Evolutionary conservation across 92 coral and sea anemone species (phyloP).

Genomic region (Nematostella vectensis): DNA sequence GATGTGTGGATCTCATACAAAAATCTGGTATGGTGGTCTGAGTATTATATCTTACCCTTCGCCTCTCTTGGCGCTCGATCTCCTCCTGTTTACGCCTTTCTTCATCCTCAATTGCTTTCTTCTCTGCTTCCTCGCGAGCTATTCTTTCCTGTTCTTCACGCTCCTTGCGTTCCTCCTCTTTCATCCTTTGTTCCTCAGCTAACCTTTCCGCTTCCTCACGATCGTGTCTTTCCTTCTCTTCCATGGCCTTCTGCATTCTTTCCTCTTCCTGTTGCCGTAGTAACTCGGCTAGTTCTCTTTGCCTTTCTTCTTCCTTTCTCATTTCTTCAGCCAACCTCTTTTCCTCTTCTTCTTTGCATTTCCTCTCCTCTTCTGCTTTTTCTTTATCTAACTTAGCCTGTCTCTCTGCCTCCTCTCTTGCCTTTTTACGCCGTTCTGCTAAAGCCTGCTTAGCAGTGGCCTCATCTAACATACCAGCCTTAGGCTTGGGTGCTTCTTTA

Average conservation of each 20-base stretch:
- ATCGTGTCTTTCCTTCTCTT: constrained; percentile 54
- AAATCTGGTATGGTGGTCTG: too few species aligned
- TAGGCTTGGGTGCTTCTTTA: constrained; percentile 65
- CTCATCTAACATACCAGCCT: constrained; percentile 83
- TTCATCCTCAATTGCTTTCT: constrained; percentile 74
- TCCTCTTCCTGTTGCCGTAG: constrained; percentile 83
- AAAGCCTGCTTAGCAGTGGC: constrained; percentile 85
- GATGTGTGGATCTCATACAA: too few species aligned
- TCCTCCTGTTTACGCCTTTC: constrained; percentile 83
- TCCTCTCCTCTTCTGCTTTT: constrained; percentile 76
- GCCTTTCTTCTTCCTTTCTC: constrained; percentile 76
- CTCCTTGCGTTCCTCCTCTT: constrained; percentile 57
- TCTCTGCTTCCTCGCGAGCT: constrained; percentile 51
- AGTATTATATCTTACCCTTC: constrained; percentile 88
- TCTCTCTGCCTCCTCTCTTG: constrained; percentile 95
- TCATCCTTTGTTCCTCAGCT: constrained; percentile 63
- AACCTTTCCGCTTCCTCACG: constrained; percentile 61
- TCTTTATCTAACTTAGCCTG: constrained; percentile 86
- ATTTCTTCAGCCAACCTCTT: constrained; percentile 78
- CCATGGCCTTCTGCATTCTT: constrained; percentile 45
- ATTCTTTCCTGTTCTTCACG: constrained; percentile 64
- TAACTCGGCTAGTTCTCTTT: constrained; percentile 64
- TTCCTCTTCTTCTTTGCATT: constrained; percentile 82
- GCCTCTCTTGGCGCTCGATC: constrained; percentile 75
- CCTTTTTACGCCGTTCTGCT: constrained; percentile 88